Percentiles rank a stretch among this genome's conserved stretches.
Conservation (phyloP, 2,888 invertebrate genomes). For the Nomada ferruginata region DNA sequence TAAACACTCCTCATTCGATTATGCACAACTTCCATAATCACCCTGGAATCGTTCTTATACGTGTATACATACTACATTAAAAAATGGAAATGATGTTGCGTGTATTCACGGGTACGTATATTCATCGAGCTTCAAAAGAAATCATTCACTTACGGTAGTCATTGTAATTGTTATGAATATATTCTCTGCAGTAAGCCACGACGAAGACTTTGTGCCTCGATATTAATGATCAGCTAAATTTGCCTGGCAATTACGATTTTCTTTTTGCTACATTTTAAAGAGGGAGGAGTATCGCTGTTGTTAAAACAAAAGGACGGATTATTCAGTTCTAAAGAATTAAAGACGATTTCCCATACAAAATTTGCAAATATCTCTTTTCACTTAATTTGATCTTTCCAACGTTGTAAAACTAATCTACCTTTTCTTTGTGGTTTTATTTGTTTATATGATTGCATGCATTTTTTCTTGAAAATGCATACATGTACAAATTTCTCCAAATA, state of each 20-base stretch:
- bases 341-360: background rate
- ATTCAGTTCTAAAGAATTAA: constrained; percentile 28
- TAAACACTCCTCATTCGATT: constrained; percentile 55
- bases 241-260: constrained; percentile 6
- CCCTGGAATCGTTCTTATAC: constrained; percentile 51
- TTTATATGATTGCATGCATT: background rate
- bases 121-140: constrained; percentile 25
- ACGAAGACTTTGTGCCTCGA: background rate
- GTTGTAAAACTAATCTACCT: constrained; percentile 6
- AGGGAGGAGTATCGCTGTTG: constrained; percentile 57
- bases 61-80: constrained; percentile 20
- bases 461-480: constrained; percentile 14
- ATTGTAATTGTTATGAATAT: constrained; percentile 20
- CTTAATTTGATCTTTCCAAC: background rate
- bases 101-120: constrained; percentile 46
- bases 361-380: constrained; percentile 5
- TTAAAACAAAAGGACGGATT: constrained; percentile 67
- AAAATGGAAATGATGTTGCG: constrained; percentile 36
- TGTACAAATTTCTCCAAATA: background rate
- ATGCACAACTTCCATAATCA: constrained; percentile 52
- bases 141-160: constrained; percentile 11
- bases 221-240: background rate
- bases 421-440: background rate
- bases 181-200: constrained; percentile 6
- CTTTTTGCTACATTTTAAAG: constrained; percentile 19